Conservation (phyloP, 2,797 vertebrate species). For the Podarcis siculus region DNA sequence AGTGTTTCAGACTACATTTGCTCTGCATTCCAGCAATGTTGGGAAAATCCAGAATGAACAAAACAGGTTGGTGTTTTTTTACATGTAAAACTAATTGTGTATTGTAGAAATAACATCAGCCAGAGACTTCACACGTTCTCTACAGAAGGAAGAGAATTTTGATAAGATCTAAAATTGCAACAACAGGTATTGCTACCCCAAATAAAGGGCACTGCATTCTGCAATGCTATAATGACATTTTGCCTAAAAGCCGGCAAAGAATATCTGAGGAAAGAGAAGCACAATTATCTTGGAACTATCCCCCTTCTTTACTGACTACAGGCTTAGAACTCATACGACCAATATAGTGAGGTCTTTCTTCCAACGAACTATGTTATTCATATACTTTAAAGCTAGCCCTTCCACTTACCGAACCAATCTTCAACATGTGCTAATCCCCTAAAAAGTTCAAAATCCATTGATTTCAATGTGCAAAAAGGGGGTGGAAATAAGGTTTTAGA, state of each 20-base stretch:
- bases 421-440: background rate
- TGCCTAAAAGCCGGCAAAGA: background rate
- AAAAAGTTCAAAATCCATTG: background rate
- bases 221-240: background rate
- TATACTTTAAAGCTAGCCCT: background rate
- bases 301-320: background rate
- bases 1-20: background rate
- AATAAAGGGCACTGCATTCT: background rate
- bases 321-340: background rate
- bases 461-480: background rate
- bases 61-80: background rate
- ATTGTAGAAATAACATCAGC: background rate
- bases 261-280: background rate
- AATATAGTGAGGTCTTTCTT: background rate
- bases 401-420: background rate
- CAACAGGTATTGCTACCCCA: background rate
- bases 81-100: background rate
- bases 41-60: background rate
- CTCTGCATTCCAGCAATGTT: background rate
- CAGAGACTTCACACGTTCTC: background rate
- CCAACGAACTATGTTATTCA: background rate
- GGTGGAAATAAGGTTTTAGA: background rate
- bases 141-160: background rate
- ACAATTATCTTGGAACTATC: background rate
- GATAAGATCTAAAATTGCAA: background rate